Conservation (phyloP, 2,113 vertebrate genomes). For the Jacana jacana region DNA sequence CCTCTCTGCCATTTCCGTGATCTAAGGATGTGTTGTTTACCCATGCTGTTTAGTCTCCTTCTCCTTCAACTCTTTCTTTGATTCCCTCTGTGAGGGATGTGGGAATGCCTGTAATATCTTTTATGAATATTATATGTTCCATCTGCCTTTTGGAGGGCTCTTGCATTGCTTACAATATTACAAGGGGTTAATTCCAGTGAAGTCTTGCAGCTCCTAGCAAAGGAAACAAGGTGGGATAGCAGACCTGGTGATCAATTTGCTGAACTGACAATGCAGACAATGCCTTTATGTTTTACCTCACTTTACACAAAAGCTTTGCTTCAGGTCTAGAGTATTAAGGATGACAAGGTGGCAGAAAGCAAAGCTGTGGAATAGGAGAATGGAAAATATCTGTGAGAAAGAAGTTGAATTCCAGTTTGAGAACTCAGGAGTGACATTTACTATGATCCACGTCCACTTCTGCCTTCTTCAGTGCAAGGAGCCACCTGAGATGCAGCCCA, state of each 20-base stretch:
- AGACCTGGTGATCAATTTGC: background rate
- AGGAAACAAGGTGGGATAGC: background rate
- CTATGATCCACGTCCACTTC: background rate
- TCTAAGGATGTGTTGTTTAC: constrained; percentile 21
- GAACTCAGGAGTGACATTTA: background rate
- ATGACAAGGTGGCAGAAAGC: fast-evolving
- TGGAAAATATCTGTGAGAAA: background rate
- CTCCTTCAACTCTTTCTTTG: constrained; percentile 16
- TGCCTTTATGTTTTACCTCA: background rate
- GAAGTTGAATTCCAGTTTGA: background rate
- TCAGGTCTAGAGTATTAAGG: background rate
- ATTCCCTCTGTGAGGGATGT: background rate
- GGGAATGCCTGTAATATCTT: background rate
- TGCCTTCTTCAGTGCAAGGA: background rate
- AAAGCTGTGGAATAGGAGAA: background rate
- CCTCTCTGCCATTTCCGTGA: background rate
- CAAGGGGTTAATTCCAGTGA: background rate
- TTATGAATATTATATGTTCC: constrained; percentile 24
- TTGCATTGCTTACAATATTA: background rate
- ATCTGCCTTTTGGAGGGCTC: background rate
- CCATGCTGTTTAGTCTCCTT: background rate
- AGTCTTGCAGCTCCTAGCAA: background rate
- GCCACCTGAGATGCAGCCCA: background rate
- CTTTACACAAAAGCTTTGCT: background rate
- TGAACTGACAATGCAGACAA: background rate